Conservation (phyloP, 2,888 invertebrate genomes). For the Megamerina dolium region DNA sequence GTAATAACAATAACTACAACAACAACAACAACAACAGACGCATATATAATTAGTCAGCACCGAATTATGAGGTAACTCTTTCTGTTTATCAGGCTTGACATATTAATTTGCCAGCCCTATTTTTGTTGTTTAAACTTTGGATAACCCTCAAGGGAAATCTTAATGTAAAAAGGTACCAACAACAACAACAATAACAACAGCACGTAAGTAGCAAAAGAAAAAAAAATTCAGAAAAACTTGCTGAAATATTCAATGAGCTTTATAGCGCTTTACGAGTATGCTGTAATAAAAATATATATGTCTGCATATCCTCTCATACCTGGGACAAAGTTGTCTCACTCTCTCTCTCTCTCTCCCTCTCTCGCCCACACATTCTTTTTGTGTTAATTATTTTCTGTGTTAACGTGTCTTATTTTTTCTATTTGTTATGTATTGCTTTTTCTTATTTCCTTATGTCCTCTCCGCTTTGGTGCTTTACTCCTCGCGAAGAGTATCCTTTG, state of each 20-base stretch:
- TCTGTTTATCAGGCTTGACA: constrained; percentile 30
- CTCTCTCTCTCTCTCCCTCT: neutral
- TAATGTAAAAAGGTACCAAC: neutral
- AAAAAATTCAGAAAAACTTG: constrained; percentile 4
- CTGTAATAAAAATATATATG: neutral
- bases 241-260: constrained; percentile 2
- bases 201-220: constrained; percentile 10
- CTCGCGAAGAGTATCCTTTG: neutral
- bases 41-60: constrained; percentile 26
- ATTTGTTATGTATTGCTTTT: neutral
- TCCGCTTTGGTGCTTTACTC: too few relatives aligned
- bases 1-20: constrained; percentile 4
- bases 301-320: neutral
- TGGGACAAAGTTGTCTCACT: constrained; percentile 1
- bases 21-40: constrained; percentile 8
- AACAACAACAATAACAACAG: too few relatives aligned
- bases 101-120: constrained; percentile 28
- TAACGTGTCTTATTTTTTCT: too few relatives aligned
- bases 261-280: neutral
- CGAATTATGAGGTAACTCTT: constrained; percentile 13
- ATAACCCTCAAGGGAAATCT: constrained; percentile 29
- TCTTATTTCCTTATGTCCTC: neutral
- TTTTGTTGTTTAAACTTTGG: constrained; percentile 18
- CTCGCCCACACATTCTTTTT: too few relatives aligned
- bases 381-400: constrained; percentile 11